Conservation (phyloP, 1,140 invertebrate genomes). For the Orussus abietinus region DNA sequence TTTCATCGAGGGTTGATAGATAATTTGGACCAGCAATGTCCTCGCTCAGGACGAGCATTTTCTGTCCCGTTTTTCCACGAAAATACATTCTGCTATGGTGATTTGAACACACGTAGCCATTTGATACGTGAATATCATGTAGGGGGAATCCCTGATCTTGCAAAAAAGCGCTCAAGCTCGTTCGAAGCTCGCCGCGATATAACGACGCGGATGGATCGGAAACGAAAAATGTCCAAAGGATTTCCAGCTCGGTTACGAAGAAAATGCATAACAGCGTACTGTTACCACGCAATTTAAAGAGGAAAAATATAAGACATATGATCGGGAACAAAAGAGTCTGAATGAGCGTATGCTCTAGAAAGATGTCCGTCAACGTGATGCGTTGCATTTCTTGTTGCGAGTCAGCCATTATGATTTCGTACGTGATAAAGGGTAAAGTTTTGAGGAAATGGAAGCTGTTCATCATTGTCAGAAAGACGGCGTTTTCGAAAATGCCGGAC, state of each 20-base stretch:
- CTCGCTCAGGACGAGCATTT: conserved; percentile 7
- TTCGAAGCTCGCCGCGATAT: conserved; percentile 1
- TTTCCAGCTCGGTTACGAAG: conserved; percentile 6
- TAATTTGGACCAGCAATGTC: neutral
- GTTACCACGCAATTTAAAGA: conserved; percentile 6
- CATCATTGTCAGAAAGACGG: conserved; percentile 5
- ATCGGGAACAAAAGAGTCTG: conserved; percentile 10
- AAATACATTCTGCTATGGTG: neutral
- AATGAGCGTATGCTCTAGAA: conserved; percentile 1
- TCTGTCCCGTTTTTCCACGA: conserved; percentile 1
- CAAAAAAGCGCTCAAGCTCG: neutral
- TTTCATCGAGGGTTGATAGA: neutral
- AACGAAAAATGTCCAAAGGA: conserved; percentile 1
- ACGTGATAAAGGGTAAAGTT: conserved; percentile 4
- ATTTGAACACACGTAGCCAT: neutral
- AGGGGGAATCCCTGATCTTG: conserved; percentile 4
- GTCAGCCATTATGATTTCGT: conserved; percentile 1
- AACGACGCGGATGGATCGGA: neutral
- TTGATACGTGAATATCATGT: conserved; percentile 3
- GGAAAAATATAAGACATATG: conserved; percentile 6
- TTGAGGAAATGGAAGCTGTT: conserved; percentile 3
- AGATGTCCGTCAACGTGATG: neutral
- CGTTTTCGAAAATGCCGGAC: conserved; percentile 8
- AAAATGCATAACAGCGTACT: conserved; percentile 8
- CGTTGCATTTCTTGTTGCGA: neutral